Conservation (phyloP, 2,113 vertebrate species). For the Typhlomys cinereus region DNA sequence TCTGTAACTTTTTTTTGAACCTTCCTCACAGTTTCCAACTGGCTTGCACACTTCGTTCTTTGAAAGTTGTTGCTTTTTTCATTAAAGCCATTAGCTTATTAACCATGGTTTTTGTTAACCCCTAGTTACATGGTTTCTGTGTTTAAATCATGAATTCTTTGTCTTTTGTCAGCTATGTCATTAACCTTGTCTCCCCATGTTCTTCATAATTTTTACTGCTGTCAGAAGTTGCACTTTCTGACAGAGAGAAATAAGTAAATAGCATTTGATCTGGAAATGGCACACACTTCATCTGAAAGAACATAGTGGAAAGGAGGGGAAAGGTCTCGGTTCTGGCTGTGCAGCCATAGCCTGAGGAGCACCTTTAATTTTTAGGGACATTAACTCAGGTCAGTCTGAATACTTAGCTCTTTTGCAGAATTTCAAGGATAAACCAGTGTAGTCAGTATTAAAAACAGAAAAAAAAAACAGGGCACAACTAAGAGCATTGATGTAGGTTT, state of each 20-base stretch:
- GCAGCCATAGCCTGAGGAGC: no score
- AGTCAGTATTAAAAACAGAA: no score
- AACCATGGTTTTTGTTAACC: not conserved
- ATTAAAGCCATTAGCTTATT: not conserved
- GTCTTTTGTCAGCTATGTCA: not conserved
- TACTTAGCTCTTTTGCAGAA: no score
- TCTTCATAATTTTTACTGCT: not conserved
- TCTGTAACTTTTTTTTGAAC: not conserved
- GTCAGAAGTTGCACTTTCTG: not conserved
- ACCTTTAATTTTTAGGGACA: no score
- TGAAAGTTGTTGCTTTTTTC: not conserved
- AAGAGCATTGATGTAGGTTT: no score
- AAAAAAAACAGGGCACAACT: no score
- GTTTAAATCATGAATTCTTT: not conserved
- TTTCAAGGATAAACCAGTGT: no score
- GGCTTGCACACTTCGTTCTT: not conserved
- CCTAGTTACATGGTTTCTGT: not conserved
- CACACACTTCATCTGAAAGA: not conserved
- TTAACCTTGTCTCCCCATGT: not conserved
- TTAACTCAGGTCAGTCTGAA: no score
- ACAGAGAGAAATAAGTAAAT: not conserved
- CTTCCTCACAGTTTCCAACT: not conserved
- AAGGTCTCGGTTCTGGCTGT: rapidly evolving
- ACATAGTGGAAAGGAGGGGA: no score
- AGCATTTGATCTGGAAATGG: not conserved